Conservation (phyloP, 2,888 invertebrate species). For the Metopia argyrocephala region DNA sequence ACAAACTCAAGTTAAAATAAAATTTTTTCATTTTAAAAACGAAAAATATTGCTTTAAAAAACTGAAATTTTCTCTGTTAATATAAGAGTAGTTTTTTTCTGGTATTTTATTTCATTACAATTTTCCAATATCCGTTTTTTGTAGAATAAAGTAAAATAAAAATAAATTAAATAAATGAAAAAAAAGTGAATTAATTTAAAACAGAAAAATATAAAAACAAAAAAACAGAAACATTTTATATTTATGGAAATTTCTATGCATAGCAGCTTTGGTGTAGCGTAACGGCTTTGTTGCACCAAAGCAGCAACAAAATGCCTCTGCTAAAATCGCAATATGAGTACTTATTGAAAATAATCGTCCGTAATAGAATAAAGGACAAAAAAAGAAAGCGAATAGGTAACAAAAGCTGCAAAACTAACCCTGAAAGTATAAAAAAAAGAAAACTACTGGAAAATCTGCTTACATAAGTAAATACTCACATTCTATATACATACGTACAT, state of each 20-base stretch:
- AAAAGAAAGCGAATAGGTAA: background rate
- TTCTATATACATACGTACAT: background rate
- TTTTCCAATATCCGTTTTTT: background rate
- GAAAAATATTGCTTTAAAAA: background rate
- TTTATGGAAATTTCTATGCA: background rate
- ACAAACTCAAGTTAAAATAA: no score
- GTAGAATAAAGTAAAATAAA: background rate
- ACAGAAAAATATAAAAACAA: background rate
- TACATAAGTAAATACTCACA: conserved; percentile 2
- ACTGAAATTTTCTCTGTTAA: background rate
- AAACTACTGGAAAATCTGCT: background rate
- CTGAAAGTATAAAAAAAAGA: conserved; percentile 20
- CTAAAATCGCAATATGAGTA: conserved; percentile 16
- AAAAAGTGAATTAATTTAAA: background rate
- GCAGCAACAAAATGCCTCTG: conserved; percentile 1
- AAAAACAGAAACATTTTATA: background rate
- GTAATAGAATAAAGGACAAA: conserved; percentile 13
- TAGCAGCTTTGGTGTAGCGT: background rate
- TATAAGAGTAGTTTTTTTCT: background rate
- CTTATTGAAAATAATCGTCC: conserved; percentile 23
- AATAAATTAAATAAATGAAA: background rate
- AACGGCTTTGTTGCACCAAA: background rate
- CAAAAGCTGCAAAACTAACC: conserved; percentile 23
- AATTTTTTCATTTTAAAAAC: background rate
- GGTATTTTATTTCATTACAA: background rate